A percentile compares a stretch with the other conserved stretches of the same genome.
Evolutionary conservation across 2,113 vertebrate genomes (phyloP).

Genomic region (Steatornis caripensis): DNA sequence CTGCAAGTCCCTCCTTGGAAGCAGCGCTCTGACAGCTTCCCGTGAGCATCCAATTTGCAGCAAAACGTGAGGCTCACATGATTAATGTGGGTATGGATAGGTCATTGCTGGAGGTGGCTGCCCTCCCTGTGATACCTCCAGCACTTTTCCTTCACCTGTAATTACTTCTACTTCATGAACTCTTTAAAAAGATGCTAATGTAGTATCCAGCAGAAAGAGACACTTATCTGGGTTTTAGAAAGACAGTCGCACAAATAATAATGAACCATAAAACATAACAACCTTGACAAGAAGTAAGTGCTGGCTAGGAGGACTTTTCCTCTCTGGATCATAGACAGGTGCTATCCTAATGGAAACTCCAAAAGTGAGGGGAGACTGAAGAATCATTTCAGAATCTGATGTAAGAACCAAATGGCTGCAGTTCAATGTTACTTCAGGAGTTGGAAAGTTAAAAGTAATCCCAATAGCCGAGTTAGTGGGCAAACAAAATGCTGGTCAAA

Average conservation of each 20-base stretch:
- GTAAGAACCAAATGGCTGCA: conserved; percentile 34
- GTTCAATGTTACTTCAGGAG: neutral
- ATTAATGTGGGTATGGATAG: neutral
- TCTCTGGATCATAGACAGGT: neutral
- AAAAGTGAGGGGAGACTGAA: neutral
- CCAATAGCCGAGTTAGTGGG: neutral
- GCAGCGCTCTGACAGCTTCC: neutral
- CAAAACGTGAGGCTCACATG: fast-evolving
- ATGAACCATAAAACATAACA: neutral
- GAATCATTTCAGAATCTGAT: conserved; percentile 19
- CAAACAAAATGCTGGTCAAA: conserved; percentile 31
- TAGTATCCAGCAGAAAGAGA: neutral
- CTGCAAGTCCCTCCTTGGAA: neutral
- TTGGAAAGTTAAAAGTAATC: neutral
- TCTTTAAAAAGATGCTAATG: neutral
- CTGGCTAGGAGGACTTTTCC: neutral
- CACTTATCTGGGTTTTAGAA: neutral
- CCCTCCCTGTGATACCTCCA: neutral
- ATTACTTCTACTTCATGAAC: neutral
- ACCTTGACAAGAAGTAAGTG: neutral
- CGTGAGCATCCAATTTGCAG: neutral
- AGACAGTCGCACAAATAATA: neutral
- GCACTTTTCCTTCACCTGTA: neutral
- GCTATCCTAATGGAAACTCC: conserved; percentile 23
- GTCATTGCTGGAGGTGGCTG: neutral